These are phyloP conservation scores for Vulpes ferrilata DNA, from an alignment of 2,113 vertebrate species.

Conservation along the genomic window DNA sequence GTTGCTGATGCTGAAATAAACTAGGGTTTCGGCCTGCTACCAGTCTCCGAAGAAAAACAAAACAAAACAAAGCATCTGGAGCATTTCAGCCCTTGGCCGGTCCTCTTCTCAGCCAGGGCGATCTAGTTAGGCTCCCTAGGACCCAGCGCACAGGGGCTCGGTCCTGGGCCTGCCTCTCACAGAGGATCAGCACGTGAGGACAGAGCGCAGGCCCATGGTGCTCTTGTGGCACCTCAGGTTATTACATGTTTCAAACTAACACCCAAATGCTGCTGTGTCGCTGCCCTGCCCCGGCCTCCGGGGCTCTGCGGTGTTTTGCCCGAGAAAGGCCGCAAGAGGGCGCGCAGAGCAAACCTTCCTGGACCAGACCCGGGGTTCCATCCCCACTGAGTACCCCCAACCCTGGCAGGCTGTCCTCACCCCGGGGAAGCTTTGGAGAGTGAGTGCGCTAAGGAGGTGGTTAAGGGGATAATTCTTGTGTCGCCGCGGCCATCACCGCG, in stretches of 20 bases:
- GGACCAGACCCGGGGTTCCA: neutral
- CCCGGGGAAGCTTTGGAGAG: too few species aligned
- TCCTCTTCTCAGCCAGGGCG: neutral
- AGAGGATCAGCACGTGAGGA: neutral
- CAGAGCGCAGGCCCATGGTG: neutral
- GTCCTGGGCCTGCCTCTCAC: neutral
- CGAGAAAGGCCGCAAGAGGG: neutral
- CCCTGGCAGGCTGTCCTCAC: accelerated
- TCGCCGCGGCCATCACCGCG: neutral
- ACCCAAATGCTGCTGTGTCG: accelerated
- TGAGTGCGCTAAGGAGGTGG: neutral
- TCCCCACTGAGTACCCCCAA: accelerated
- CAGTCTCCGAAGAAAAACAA: too few species aligned
- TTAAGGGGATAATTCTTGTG: neutral
- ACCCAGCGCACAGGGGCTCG: neutral
- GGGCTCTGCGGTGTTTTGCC: neutral
- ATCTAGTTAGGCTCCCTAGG: neutral
- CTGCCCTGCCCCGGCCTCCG: accelerated
- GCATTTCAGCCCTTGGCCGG: accelerated
- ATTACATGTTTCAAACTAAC: accelerated
- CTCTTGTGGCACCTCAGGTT: accelerated
- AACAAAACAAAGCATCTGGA: too few species aligned
- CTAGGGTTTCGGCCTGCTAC: too few species aligned
- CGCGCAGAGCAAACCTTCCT: neutral
- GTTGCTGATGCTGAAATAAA: too few species aligned